Base-by-base conservation (phyloP, 2,888 invertebrate genomes). In the Pheosia tremula region DNA sequence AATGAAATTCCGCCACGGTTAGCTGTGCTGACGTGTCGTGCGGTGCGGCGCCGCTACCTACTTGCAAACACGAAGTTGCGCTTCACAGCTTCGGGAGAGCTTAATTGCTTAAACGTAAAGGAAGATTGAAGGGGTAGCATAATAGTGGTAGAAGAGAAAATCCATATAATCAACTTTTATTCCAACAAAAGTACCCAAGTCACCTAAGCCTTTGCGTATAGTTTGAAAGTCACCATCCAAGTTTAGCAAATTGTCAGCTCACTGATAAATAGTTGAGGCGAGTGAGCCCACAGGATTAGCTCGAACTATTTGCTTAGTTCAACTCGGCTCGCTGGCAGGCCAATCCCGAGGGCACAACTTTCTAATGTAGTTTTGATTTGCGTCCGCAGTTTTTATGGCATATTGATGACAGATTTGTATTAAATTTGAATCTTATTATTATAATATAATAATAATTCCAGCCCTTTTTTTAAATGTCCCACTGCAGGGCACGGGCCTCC, bases 1-100 rank as follows among this genome's bases (percentile, higher is more conserved):
- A 77, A 72, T 70, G 68, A 70, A 74, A 71, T 75, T 72, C 68
- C 53, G 39, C 55, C 64, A 57, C 56, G 60, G 64, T 66, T 58
- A 54, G 59, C 55, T 50, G 55, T 57, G 57, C 37, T 39, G 58
- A 54, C 55, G 45, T 56, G 24, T 41, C 13, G 39, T 41, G 39
- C 54, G 54, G 54, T 54, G 56, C 6, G 39, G 36, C 24, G 7
- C 24, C 56, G 45, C 43, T 8, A 39, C 11, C n/a, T 37, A 53
- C 53, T 53, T 56, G 41, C 13, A 8, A 56, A 54, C 37, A 11
- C 6, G 38, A 54, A 38, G 11, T 38, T 54, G 52, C 3, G 47
- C 50, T 24, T 24, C 9, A 24, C 50, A 50, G 50, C 24, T 13
- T 50, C 7, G 13, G 24, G 50, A 24, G 13, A 45, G 24, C 8